Base-by-base conservation (phyloP, 2,888 invertebrate species). In the Ryuthela nishihirai region DNA sequence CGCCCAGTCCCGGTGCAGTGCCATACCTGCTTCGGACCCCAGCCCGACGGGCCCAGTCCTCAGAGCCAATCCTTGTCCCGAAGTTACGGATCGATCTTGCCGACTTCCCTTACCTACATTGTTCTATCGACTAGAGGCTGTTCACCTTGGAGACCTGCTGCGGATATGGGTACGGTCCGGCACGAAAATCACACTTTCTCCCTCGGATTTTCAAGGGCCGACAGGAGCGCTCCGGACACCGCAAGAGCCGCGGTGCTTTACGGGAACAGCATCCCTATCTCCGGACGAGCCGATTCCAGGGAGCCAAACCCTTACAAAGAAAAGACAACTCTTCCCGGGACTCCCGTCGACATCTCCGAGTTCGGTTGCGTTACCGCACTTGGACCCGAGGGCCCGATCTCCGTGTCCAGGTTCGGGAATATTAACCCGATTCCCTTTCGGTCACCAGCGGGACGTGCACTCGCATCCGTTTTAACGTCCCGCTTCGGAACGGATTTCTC, bases 111-210 rank as follows among this genome's bases (percentile, higher is more conserved):
- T 81, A 80, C 78, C 80, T 80, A 81, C 81, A 80, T 83, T 82
- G 78, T 77, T 81, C 80, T 78, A 80, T 79, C 78, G 79, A 81
- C 81, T 79, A 81, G 80, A 82, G 81, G 81, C 80, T 81, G 77
- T 76, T 81, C 76, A 82, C 82, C 82, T 83, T 81, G 82, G 82
- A 83, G 81, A 84, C 83, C 83, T 83, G 83, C 80, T 83, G 82
- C 82, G 82, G 82, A 81, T 82, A 81, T 82, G 79, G 62, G 67
- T 67, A 67, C 67, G 66, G 53, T 36, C 63, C 47, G 58, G 60
- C 60, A 45, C 54, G 59, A 65, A 52, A 55, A 45, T 60, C 43
- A 65, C 48, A 56, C 52, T 26, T 15, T 5, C 49, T 49, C 49
- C 49, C 50, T 50, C 41, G 45, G 45, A 45, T 45, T 45, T 45